Evolutionary conservation across 2,113 vertebrate species (phyloP), one percentile per base, ranked within the genome.

Genomic region (Octodon degus): DNA sequence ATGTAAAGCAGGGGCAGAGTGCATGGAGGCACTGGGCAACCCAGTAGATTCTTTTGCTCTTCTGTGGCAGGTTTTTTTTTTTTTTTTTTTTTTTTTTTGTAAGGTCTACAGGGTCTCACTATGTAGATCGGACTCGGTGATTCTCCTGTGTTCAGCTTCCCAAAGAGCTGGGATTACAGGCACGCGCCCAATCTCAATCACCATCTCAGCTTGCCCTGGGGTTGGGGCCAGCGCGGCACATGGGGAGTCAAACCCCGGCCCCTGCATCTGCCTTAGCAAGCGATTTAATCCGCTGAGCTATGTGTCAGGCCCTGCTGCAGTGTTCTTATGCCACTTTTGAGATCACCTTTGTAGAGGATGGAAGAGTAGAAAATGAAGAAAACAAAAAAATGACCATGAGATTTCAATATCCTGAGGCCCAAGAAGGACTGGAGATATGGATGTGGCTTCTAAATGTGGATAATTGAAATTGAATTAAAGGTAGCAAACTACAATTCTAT

Each of bases 321-420:
- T 86, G 40, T 86, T 60, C 17, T 80, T 76, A n/a, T 14, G 58
- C 50, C 43, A 34, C 40, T 85, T 89, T 89, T 92, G 62, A 92
- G 84, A 91, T 22, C 11, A 62, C 2, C 89, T 87, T 95, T 91
- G 11, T 95, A 84, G 80, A 93, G 63, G 60, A 92, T 74, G 68
- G 82, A 65, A 94, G 74, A 93, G 25, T 82, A 83, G 62, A 91
- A 14, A 6, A 30, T 11, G 24, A 32, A 40, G 25, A 91, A 68
- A 83, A 47, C 12, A 34, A 34, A 65, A 65, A 82, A 62, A 63
- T 88, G 83, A 93, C 55, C 40, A 16, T 62, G 37, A 6, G 40
- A 25, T 86, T 82, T 43, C 85, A 30, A 58, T 84, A 55, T 3
- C 34, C 6, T 68, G 50, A 47, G 43, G 76, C n/a, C n/a, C 83